A percentile compares a stretch with the other conserved stretches of the same genome.
These are phyloP conservation scores for Trachelus troglodyta DNA, from an alignment of 2,888 invertebrate genomes.

Conservation along the genomic window DNA sequence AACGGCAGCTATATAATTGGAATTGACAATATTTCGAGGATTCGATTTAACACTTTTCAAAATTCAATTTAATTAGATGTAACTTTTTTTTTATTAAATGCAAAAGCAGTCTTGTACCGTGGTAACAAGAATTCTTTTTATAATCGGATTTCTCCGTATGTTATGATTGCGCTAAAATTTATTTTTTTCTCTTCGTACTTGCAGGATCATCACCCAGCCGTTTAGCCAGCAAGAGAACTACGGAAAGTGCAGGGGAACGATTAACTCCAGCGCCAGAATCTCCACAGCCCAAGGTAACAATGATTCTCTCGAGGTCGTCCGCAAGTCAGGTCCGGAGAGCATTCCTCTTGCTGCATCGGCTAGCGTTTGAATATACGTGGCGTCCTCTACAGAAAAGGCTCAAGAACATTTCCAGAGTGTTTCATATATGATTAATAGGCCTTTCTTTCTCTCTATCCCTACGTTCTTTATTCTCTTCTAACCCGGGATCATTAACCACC, in stretches of 20 bases:
- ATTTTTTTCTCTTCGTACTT: constrained; percentile 41
- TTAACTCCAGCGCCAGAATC: constrained; percentile 65
- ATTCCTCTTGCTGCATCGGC: background rate
- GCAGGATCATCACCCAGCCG: constrained; percentile 68
- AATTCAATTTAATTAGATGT: no score
- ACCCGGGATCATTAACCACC: background rate
- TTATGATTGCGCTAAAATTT: constrained; percentile 9
- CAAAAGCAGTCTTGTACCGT: background rate
- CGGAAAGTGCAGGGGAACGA: constrained; percentile 56
- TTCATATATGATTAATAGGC: background rate
- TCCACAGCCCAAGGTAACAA: constrained; percentile 68
- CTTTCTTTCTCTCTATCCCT: background rate
- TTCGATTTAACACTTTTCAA: background rate
- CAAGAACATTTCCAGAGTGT: background rate
- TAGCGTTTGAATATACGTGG: background rate
- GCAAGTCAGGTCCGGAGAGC: background rate
- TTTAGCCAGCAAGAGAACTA: constrained; percentile 67
- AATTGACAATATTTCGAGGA: background rate
- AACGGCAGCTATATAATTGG: background rate
- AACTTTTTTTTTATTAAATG: background rate
- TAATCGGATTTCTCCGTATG: background rate
- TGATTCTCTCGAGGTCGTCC: background rate
- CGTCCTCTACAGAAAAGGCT: background rate
- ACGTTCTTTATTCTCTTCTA: background rate
- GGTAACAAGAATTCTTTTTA: background rate